Evolutionary conservation across 35 echinoderm and acorn worm genomes (phyloP).

Genomic region (Chiridota heheva): DNA sequence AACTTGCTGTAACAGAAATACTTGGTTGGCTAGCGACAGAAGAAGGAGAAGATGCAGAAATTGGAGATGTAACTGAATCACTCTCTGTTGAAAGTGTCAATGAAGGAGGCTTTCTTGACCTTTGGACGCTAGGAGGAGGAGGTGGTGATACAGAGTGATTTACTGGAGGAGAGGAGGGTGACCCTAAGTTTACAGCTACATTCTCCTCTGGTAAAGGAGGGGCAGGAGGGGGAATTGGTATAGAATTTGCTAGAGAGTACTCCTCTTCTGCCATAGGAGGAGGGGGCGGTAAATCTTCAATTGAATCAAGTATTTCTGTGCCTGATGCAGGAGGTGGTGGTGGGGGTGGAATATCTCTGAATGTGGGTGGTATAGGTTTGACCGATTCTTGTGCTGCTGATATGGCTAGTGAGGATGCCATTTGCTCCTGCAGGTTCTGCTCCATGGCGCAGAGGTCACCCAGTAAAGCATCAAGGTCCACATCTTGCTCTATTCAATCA

Average conservation of each 20-base stretch:
- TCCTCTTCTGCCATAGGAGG: conserved; percentile 13
- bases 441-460: conserved; percentile 97
- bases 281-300: conserved; percentile 55
- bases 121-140: too few species aligned
- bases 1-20: conserved; percentile 10
- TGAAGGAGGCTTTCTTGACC: too few species aligned
- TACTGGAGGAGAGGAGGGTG: too few species aligned
- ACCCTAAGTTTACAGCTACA: too few species aligned
- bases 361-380: background rate
- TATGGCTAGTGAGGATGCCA: conserved; percentile 16
- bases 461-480: conserved; percentile 93
- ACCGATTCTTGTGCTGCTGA: background rate
- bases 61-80: background rate
- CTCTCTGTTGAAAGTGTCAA: background rate
- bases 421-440: conserved; percentile 71
- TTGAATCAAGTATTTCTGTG: background rate
- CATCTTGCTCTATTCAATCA: conserved; percentile 73
- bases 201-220: too few species aligned
- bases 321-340: conserved; percentile 60
- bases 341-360: conserved; percentile 34
- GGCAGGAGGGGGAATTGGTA: too few species aligned
- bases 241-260: background rate
- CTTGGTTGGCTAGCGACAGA: too few species aligned
- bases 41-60: too few species aligned
- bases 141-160: too few species aligned